Conservation (phyloP, 2,797 vertebrate species). For the Leptoclinus maculatus region DNA sequence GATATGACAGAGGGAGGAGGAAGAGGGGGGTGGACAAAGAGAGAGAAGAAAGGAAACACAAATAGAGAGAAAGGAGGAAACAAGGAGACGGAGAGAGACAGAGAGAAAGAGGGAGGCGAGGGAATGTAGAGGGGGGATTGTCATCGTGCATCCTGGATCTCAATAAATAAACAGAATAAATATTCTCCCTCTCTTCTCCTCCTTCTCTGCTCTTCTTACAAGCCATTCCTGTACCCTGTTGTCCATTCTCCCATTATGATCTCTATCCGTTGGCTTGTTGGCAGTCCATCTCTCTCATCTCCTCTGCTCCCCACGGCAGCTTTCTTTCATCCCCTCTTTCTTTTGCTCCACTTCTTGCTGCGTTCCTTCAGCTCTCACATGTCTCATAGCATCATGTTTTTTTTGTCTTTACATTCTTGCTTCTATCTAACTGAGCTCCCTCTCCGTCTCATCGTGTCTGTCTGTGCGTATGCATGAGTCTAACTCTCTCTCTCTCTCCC, state of each 20-base stretch:
- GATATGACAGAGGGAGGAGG: slow-evolving; percentile 35
- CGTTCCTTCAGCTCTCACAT: slow-evolving; percentile 45
- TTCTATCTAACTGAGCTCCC: slow-evolving; percentile 18
- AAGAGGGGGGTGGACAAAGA: slow-evolving; percentile 9
- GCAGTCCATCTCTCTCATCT: slow-evolving; percentile 68
- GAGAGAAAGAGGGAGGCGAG: slow-evolving; percentile 41
- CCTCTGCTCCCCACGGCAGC: slow-evolving; percentile 55
- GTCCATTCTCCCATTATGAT: slow-evolving; percentile 73
- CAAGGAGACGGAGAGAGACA: slow-evolving; percentile 24
- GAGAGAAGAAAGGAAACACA: slow-evolving; percentile 32
- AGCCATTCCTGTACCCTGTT: slow-evolving; percentile 64
- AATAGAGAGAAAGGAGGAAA: slow-evolving; percentile 46
- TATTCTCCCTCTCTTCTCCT: slow-evolving; percentile 63
- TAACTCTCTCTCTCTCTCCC: slow-evolving; percentile 16
- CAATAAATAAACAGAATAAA: slow-evolving; percentile 80
- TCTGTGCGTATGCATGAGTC: slow-evolving; percentile 9
- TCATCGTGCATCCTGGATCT: slow-evolving; percentile 70
- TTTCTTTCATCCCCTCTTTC: slow-evolving; percentile 55
- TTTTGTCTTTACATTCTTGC: slow-evolving; percentile 24
- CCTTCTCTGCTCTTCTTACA: slow-evolving; percentile 58
- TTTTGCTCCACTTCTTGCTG: slow-evolving; percentile 50
- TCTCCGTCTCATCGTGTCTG: background rate
- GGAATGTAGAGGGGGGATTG: slow-evolving; percentile 48
- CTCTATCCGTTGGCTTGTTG: slow-evolving; percentile 73
- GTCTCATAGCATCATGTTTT: background rate